Conservation (phyloP, 2,113 vertebrate species). For the Chionis minor region DNA sequence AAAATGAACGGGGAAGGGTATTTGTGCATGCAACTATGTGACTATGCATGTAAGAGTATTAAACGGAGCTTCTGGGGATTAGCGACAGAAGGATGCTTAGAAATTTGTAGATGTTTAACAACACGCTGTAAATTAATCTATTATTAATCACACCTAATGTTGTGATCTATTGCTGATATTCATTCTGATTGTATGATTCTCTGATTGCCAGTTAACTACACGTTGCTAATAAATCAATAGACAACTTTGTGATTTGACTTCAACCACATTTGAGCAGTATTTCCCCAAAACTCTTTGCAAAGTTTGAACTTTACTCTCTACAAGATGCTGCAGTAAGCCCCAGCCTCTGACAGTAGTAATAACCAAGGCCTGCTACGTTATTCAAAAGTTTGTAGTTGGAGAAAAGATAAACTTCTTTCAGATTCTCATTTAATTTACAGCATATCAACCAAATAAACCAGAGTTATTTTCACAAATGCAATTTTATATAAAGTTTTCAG, state of each 20-base stretch:
- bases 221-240: neutral
- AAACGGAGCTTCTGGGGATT: neutral
- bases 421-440: neutral
- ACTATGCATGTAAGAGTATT: accelerated
- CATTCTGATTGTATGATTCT: neutral
- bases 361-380: neutral
- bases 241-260: neutral
- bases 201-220: neutral
- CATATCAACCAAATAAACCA: neutral
- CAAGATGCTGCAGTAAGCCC: neutral
- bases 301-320: neutral
- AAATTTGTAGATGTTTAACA: neutral
- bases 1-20: neutral
- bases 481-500: neutral
- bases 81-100: neutral
- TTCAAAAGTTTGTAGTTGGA: neutral
- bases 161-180: neutral
- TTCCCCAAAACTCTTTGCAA: neutral
- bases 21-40: neutral
- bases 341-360: neutral
- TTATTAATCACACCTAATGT: neutral
- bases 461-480: neutral
- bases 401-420: neutral
- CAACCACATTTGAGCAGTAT: neutral
- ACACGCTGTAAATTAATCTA: neutral